These are phyloP conservation scores for Halisarca cf. caerulea DNA, from an alignment of 37 sponge, comb jelly and placozoan species.

Conservation along the genomic window DNA sequence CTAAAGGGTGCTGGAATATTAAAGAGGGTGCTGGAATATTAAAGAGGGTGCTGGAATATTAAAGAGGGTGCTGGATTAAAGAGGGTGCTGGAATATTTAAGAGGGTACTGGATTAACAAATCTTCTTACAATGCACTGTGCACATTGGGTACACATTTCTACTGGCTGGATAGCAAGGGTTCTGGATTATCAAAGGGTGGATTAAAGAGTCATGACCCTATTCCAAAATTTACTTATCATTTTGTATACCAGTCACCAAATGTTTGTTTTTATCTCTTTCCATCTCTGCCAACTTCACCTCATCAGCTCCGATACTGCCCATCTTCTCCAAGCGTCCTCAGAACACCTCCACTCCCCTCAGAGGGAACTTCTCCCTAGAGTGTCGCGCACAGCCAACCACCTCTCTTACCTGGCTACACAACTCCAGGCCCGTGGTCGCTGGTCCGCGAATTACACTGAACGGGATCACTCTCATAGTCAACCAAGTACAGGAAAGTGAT, in stretches of 20 bases:
- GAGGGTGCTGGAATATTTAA: too few relatives aligned
- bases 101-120: too few relatives aligned
- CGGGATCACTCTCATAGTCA: slow-evolving; percentile 17
- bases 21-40: too few relatives aligned
- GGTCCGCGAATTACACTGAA: not conserved
- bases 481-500: slow-evolving; percentile 32
- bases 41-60: too few relatives aligned
- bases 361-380: slow-evolving; percentile 26
- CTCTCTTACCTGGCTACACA: not conserved
- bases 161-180: too few relatives aligned
- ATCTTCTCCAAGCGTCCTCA: slow-evolving; percentile 3
- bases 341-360: slow-evolving; percentile 16
- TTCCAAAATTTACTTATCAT: too few relatives aligned
- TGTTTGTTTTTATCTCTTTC: not conserved
- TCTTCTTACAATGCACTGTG: too few relatives aligned
- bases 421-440: not conserved
- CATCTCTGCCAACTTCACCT: not conserved
- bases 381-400: slow-evolving; percentile 27
- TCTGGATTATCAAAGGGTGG: too few relatives aligned
- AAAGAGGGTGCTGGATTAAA: too few relatives aligned
- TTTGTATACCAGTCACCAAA: not conserved
- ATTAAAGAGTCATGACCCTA: too few relatives aligned
- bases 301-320: slow-evolving; percentile 35
- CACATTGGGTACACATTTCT: too few relatives aligned
- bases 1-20: not conserved